Evolutionary conservation across 2,888 invertebrate genomes (phyloP).

Genomic region (Bedellia somnulentella): DNA sequence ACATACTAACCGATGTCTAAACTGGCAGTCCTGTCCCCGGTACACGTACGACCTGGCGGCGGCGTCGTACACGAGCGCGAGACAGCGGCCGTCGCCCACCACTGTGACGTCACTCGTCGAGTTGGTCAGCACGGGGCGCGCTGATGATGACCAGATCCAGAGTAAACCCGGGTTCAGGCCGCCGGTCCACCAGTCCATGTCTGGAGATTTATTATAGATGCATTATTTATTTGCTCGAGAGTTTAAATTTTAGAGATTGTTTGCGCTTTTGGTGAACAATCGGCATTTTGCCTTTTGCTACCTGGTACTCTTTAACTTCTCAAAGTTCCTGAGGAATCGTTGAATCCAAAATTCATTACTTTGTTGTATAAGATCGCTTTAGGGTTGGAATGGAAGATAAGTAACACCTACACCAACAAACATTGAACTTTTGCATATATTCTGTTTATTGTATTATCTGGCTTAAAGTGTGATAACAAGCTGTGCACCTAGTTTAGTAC

Average conservation of each 20-base stretch:
- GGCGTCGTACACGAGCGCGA: slow-evolving; percentile 68
- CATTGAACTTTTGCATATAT: too few relatives aligned
- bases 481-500: too few relatives aligned
- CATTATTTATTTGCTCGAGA: neutral
- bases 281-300: neutral
- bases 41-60: slow-evolving; percentile 64
- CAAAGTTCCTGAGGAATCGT: too few relatives aligned
- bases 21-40: slow-evolving; percentile 74
- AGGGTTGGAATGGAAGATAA: too few relatives aligned
- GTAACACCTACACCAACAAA: too few relatives aligned
- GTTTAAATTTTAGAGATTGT: too few relatives aligned
- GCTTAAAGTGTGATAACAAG: too few relatives aligned
- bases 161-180: slow-evolving; percentile 82
- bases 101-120: slow-evolving; percentile 21
- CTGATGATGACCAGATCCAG: slow-evolving; percentile 87
- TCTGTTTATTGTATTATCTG: too few relatives aligned
- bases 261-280: too few relatives aligned
- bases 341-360: too few relatives aligned
- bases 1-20: slow-evolving; percentile 44
- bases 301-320: neutral
- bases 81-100: slow-evolving; percentile 70
- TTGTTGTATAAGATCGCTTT: too few relatives aligned
- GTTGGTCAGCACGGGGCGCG: slow-evolving; percentile 67
- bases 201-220: slow-evolving; percentile 22
- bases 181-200: slow-evolving; percentile 80